A percentile compares a stretch with the other conserved stretches of the same genome.
These are phyloP conservation scores for Tuberolachnus salignus DNA, from an alignment of 2,888 invertebrate species.

Conservation along the genomic window DNA sequence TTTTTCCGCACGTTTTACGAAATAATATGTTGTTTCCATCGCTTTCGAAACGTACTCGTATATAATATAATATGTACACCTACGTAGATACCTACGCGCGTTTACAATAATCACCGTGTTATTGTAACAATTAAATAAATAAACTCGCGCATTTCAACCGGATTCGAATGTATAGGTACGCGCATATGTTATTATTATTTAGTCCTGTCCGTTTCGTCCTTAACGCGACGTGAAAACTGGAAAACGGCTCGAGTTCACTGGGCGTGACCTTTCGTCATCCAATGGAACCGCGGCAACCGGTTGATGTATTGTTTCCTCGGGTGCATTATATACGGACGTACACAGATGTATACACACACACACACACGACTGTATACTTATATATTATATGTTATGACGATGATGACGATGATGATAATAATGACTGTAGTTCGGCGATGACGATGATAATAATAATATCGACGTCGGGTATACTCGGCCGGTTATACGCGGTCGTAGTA, in stretches of 20 bases:
- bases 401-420: conserved; percentile 17
- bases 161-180: too few species aligned
- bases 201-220: conserved; percentile 32
- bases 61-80: too few species aligned
- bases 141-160: too few species aligned
- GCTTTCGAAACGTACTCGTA: neutral
- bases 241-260: conserved; percentile 49
- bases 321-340: conserved; percentile 20
- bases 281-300: conserved; percentile 51
- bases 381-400: conserved; percentile 6
- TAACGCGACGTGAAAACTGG: conserved; percentile 41
- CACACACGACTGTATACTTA: too few species aligned
- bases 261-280: conserved; percentile 45
- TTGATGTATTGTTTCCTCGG: conserved; percentile 50
- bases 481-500: neutral
- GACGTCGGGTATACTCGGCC: conserved; percentile 40
- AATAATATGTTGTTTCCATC: neutral
- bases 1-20: neutral
- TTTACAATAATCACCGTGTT: too few species aligned
- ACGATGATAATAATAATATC: conserved; percentile 53
- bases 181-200: too few species aligned
- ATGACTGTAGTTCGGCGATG: neutral
- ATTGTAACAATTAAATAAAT: too few species aligned
- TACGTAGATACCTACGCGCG: too few species aligned
- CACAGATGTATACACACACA: too few species aligned